Conservation (phyloP, 2,888 invertebrate species). For the Abscondita cerata region DNA sequence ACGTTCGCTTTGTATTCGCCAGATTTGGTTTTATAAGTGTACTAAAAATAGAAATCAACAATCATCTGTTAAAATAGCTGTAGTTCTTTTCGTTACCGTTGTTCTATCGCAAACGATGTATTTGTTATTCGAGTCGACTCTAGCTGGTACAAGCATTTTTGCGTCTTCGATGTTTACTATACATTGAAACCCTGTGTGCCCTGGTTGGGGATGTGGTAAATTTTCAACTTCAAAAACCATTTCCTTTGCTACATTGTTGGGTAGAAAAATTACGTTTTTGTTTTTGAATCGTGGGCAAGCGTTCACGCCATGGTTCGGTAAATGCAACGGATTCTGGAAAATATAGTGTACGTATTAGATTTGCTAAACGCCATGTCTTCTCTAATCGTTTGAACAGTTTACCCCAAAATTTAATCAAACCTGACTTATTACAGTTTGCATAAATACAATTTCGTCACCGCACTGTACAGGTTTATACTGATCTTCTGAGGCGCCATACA, state of each 20-base stretch:
- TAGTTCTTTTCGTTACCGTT: too few relatives aligned
- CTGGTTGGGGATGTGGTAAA: constrained; percentile 86
- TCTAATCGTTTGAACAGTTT: too few relatives aligned
- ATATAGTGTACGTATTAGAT: not conserved
- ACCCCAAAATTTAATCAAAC: too few relatives aligned
- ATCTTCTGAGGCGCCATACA: too few relatives aligned
- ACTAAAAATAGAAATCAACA: constrained; percentile 57
- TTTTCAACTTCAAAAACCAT: constrained; percentile 90
- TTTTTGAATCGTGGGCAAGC: constrained; percentile 86
- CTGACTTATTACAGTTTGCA: too few relatives aligned
- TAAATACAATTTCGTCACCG: too few relatives aligned
- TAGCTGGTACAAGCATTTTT: constrained; percentile 86
- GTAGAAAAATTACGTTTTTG: constrained; percentile 78
- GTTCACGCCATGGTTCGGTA: constrained; percentile 63
- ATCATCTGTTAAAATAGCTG: constrained; percentile 12
- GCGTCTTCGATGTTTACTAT: constrained; percentile 90
- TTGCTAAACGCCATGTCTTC: too few relatives aligned
- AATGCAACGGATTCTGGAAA: constrained; percentile 65
- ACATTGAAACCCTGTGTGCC: constrained; percentile 90
- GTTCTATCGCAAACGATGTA: constrained; percentile 89
- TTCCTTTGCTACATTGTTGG: constrained; percentile 89
- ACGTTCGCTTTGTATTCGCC: constrained; percentile 90
- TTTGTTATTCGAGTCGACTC: constrained; percentile 79
- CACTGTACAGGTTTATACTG: too few relatives aligned
- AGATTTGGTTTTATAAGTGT: constrained; percentile 86